Conservation (phyloP, 2,113 vertebrate species). For the Ophiodon elongatus region DNA sequence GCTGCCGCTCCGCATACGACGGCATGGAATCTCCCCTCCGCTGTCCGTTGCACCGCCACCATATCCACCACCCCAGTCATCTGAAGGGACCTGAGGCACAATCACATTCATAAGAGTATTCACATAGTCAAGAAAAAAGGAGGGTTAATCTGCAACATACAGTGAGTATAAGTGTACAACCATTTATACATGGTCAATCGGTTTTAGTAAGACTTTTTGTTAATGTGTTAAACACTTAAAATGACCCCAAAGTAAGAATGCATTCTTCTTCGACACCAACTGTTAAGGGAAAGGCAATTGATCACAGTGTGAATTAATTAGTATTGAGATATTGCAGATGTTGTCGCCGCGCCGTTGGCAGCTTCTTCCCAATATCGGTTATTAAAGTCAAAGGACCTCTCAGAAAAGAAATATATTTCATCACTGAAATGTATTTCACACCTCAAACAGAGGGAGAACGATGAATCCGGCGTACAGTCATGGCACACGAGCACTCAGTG, state of each 20-base stretch:
- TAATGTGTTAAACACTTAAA: constrained; percentile 40
- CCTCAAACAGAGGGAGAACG: constrained; percentile 45
- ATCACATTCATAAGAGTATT: constrained; percentile 22
- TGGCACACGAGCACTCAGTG: constrained; percentile 25
- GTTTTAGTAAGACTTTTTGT: constrained; percentile 34
- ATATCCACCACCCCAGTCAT: constrained; percentile 94
- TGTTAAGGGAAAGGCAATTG: constrained; percentile 41
- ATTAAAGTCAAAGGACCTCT: constrained; percentile 30
- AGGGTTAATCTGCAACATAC: background rate
- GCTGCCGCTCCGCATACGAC: constrained; percentile 98
- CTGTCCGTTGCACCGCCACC: constrained; percentile 80
- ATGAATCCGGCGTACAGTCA: constrained; percentile 46
- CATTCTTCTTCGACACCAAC: constrained; percentile 47
- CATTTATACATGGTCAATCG: constrained; percentile 14
- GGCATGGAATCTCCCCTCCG: constrained; percentile 96
- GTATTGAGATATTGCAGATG: constrained; percentile 52
- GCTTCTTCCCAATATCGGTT: constrained; percentile 59
- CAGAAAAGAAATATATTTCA: constrained; percentile 60
- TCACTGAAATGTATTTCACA: constrained; percentile 59
- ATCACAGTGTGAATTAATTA: constrained; percentile 28
- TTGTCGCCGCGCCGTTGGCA: constrained; percentile 35
- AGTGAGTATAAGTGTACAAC: constrained; percentile 19
- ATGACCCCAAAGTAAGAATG: constrained; percentile 32
- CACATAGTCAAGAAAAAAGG: background rate
- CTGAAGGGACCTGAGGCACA: constrained; percentile 90